Evolutionary conservation across 2,888 invertebrate species (phyloP), one percentile per base, ranked within the genome.

Genomic region (Apodemia hepburni): DNA sequence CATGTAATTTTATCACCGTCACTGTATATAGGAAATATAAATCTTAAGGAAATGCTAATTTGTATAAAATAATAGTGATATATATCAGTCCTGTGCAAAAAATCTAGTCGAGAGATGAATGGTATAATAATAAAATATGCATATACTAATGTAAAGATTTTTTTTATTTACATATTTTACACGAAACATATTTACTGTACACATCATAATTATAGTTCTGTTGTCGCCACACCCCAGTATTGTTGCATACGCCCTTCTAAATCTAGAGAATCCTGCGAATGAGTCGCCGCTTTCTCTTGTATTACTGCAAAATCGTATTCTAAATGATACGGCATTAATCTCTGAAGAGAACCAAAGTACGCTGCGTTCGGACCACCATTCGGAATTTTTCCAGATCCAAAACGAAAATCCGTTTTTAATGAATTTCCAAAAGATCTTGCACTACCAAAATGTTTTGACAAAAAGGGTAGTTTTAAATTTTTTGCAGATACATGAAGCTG

Each of bases 161-260:
- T 42, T 87, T 90, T 87, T n/a, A 89, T 89, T 90, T 85, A 87
- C 85, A 85, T 74, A 68, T 71, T 71, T 45, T 69, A 61, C 65
- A 61, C 68, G 68, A 72, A 69, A 61, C 64, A 61, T 59, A 59
- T 64, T 59, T 63, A 22, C 51, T 22, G 12, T 51, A 47, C 61
- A 63, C 22, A 15, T 54, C 60, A 65, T 70, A 70, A 75, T 92
- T 92, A 97, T 70, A 97, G 84, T 82, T 97, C 97, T 0, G 97
- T 97, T 1, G 97, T 97, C 15, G 97, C 96, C 58, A 97, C 96
- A 61, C 97, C 97, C 97, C 97, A 97, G 84, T 97, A 97, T 74
- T 97, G 97, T 72, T 97, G 96, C 96, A 97, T 97, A 62, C 97
- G 93, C 62, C 94, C 94, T 76, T 97, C 97, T 67, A 96, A 93